These are phyloP conservation scores for Sciurus vulgaris DNA, from an alignment of 2,797 vertebrate genomes.

Conservation along the genomic window DNA sequence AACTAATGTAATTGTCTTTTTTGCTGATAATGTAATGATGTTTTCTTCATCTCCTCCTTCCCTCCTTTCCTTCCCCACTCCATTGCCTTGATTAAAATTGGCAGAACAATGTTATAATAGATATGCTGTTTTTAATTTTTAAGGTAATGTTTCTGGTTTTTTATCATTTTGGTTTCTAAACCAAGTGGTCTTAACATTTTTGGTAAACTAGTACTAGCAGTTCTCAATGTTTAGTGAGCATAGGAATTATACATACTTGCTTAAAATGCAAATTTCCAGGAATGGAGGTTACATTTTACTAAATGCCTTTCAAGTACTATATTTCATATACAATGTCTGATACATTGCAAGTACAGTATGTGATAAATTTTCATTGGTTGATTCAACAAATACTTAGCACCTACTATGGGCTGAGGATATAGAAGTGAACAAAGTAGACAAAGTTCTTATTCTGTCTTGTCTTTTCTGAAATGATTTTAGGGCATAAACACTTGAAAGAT, in stretches of 20 bases:
- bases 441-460: background rate
- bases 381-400: background rate
- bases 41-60: background rate
- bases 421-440: background rate
- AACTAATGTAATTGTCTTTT: background rate
- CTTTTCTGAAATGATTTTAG: background rate
- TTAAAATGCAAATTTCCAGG: background rate
- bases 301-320: background rate
- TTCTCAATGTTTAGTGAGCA: background rate
- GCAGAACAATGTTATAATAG: background rate
- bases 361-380: background rate
- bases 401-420: background rate
- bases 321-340: background rate
- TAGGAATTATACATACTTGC: background rate
- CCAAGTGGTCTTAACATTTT: background rate
- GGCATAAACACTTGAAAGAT: background rate
- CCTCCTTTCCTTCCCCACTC: background rate
- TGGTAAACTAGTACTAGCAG: background rate
- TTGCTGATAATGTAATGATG: background rate
- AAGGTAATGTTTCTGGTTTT: background rate
- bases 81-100: background rate
- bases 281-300: conserved; percentile 22
- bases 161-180: conserved; percentile 6
- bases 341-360: background rate
- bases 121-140: background rate